Conservation (phyloP, 2,797 vertebrate species). For the Phataginus tricuspis region DNA sequence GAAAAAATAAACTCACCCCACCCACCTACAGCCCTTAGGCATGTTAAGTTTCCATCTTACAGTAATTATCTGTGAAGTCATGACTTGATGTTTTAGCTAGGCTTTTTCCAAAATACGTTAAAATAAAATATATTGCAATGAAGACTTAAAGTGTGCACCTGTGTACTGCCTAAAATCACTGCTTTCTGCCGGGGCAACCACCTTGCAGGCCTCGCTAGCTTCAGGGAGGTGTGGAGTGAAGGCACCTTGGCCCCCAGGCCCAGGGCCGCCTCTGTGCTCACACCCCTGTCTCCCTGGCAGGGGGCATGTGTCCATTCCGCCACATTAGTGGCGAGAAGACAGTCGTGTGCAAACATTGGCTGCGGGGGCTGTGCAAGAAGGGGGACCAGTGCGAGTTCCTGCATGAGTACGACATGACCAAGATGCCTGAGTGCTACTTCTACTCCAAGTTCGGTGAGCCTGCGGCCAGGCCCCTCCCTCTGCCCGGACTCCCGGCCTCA, state of each 20-base stretch:
- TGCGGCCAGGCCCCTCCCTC: not conserved
- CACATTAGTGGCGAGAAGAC: slow-evolving; percentile 99
- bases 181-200: not conserved
- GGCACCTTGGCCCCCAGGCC: not conserved
- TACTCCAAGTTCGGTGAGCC: slow-evolving; percentile 97
- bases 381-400: slow-evolving; percentile 99
- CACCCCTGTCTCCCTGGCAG: slow-evolving; percentile 78
- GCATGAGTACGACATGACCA: slow-evolving; percentile 99
- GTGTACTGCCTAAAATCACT: not conserved
- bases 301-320: slow-evolving; percentile 98
- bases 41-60: not conserved
- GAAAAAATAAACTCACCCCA: not conserved
- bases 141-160: not conserved
- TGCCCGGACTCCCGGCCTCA: not conserved
- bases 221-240: not conserved
- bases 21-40: not conserved
- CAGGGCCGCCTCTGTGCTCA: not conserved
- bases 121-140: not conserved
- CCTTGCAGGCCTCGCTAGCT: not conserved
- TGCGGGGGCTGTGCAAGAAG: slow-evolving; percentile 98
- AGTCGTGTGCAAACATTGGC: slow-evolving; percentile 99
- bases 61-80: not conserved
- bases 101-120: not conserved
- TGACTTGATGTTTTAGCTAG: not conserved
- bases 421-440: slow-evolving; percentile 99